phyloP scores from a whole-genome alignment of 1,140 invertebrate genomes.

The Trinorchestia longiramus region DNA sequence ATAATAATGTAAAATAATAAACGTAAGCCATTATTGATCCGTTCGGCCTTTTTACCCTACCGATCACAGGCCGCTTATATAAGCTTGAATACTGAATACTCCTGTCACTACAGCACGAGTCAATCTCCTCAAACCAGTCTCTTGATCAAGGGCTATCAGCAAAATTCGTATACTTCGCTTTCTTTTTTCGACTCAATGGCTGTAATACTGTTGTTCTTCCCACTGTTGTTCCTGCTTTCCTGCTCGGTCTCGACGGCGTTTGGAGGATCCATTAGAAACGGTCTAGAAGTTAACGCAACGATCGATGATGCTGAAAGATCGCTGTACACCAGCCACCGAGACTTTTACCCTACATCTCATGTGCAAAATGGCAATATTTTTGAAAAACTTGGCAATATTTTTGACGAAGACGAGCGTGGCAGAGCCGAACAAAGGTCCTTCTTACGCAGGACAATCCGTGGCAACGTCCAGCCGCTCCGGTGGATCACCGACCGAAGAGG shows the following conservation, averaged over 20 bases:
- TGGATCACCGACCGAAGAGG: slow-evolving; percentile 16
- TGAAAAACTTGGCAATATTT: neutral
- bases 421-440: neutral
- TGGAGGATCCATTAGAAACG: neutral
- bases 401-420: neutral
- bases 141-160: neutral
- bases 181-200: neutral
- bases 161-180: neutral
- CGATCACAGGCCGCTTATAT: neutral
- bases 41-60: neutral
- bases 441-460: neutral
- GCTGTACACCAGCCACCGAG: neutral
- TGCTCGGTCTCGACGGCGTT: neutral
- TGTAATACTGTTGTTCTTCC: neutral
- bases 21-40: neutral
- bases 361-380: neutral
- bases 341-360: neutral
- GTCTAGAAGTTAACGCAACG: neutral
- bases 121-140: neutral
- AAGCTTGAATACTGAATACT: neutral
- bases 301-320: neutral
- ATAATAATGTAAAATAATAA: neutral
- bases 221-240: neutral
- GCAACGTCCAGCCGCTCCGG: neutral
- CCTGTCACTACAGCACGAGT: neutral